Percentiles rank a stretch among this genome's conserved stretches.
phyloP scores from a whole-genome alignment of 2,888 invertebrate genomes.

The Drosophila acutilabella region DNA sequence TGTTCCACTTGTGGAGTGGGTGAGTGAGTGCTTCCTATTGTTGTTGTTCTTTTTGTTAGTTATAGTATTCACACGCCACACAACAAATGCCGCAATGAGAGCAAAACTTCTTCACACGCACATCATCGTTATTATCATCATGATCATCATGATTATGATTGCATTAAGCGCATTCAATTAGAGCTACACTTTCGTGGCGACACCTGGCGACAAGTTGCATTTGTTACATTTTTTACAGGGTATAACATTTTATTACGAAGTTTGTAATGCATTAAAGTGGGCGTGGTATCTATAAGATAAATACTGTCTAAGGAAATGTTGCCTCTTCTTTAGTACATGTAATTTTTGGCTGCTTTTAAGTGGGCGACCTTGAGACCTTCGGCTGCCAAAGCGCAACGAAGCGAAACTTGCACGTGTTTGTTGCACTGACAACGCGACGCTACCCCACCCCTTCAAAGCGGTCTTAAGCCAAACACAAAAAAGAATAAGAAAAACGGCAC shows the following conservation, averaged over 20 bases:
- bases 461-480: background rate
- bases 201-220: constrained; percentile 39
- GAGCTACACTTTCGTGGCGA: constrained; percentile 40
- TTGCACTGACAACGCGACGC: constrained; percentile 10
- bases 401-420: constrained; percentile 43
- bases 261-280: background rate
- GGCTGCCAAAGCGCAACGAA: constrained; percentile 46
- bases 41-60: constrained; percentile 10
- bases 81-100: constrained; percentile 36
- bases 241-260: background rate
- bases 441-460: background rate
- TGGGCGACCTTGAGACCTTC: constrained; percentile 46
- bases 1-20: constrained; percentile 26
- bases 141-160: too few species aligned
- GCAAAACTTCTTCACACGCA: constrained; percentile 46
- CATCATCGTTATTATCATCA: background rate
- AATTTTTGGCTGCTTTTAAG: constrained; percentile 9
- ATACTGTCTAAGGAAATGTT: too few species aligned
- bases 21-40: background rate
- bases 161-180: constrained; percentile 24
- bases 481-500: constrained; percentile 16
- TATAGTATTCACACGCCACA: constrained; percentile 40
- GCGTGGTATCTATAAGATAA: too few species aligned
- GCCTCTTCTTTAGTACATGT: background rate
- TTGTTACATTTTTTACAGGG: constrained; percentile 14